These are phyloP conservation scores for Dreissena rostriformis DNA, from an alignment of 1,140 invertebrate genomes.

Conservation along the genomic window DNA sequence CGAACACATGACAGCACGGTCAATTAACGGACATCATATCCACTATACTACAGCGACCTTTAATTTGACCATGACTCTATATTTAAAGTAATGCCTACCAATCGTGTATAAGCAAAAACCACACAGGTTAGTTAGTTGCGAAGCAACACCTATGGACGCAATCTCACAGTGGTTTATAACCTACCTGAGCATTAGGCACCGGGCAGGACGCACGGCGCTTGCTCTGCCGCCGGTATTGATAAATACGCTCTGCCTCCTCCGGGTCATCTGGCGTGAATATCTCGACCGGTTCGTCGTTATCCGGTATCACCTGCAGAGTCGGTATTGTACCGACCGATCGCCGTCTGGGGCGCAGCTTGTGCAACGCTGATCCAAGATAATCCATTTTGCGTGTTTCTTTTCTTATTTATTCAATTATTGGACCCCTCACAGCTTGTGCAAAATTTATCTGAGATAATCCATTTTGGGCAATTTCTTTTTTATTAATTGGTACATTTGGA, in stretches of 20 bases:
- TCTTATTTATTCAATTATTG: background rate
- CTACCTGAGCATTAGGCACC: background rate
- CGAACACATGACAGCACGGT: no score
- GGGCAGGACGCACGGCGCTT: constrained; percentile 39
- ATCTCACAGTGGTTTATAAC: background rate
- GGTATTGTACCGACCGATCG: constrained; percentile 41
- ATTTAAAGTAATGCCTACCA: no score
- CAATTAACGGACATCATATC: no score
- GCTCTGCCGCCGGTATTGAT: constrained; percentile 11
- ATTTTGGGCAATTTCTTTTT: no score
- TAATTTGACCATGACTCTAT: no score
- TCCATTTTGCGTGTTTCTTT: constrained; percentile 14
- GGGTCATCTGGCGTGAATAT: constrained; percentile 25
- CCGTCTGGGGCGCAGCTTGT: constrained; percentile 36
- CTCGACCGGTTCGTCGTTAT: constrained; percentile 40
- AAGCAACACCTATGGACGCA: no score
- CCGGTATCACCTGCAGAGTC: constrained; percentile 48
- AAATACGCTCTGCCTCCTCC: constrained; percentile 24
- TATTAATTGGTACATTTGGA: no score
- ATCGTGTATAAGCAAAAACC: no score
- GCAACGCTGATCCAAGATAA: constrained; percentile 43
- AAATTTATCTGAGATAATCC: no score
- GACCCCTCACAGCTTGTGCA: no score
- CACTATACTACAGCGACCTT: no score
- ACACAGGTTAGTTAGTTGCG: no score